These are phyloP conservation scores for Girardia tigrina DNA, from an alignment of 2,888 invertebrate species.

Conservation along the genomic window DNA sequence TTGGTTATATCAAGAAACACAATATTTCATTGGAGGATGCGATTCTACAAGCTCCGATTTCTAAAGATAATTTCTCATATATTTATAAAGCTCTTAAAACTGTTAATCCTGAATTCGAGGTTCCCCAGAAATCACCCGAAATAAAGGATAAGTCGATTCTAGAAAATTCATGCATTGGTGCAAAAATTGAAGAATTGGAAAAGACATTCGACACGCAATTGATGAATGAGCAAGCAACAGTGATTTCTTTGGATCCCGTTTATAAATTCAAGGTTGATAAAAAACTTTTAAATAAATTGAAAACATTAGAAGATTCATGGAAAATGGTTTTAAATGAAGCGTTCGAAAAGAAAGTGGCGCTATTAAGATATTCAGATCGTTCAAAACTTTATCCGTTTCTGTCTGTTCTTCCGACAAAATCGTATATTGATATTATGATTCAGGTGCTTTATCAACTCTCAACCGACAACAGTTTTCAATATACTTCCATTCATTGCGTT, in stretches of 20 bases:
- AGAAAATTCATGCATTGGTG: not conserved
- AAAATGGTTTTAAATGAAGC: not conserved
- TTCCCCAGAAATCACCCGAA: not conserved
- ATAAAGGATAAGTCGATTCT: not conserved
- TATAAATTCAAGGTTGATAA: not conserved
- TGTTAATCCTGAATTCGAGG: not conserved
- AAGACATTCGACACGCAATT: not conserved
- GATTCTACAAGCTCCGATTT: not conserved
- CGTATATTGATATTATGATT: not conserved
- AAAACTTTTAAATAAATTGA: not conserved
- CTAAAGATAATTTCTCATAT: not conserved
- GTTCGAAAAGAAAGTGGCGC: not conserved
- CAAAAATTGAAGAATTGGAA: not conserved
- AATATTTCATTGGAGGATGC: not conserved
- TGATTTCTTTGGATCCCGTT: not conserved
- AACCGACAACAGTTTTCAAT: not conserved
- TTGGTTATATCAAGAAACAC: not conserved
- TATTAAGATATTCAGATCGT: not conserved
- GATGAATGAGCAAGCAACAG: not conserved
- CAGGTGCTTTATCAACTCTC: not conserved
- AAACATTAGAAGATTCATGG: not conserved
- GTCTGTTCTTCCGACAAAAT: not conserved
- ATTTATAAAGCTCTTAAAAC: not conserved
- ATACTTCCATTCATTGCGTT: not conserved
- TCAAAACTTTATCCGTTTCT: not conserved